Evolutionary conservation across 2,113 vertebrate species (phyloP).

Genomic region (Mesembrinibis cayennensis): DNA sequence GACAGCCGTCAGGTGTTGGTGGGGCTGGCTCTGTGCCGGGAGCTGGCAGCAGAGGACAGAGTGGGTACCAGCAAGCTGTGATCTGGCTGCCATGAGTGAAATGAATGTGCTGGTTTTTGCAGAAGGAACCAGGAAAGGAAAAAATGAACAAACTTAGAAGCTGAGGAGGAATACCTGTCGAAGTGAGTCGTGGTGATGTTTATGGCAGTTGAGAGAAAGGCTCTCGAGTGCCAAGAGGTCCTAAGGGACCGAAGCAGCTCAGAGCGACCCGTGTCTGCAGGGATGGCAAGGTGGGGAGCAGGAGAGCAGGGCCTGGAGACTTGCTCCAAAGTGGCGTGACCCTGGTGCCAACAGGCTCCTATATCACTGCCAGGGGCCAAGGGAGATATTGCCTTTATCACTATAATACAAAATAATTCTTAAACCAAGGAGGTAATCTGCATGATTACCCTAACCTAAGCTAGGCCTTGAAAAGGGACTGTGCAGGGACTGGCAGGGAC

Average conservation of each 20-base stretch:
- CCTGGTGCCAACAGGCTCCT: background rate
- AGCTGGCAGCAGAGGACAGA: accelerated
- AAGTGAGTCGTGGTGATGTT: background rate
- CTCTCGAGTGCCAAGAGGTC: background rate
- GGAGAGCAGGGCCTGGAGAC: background rate
- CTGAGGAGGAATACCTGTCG: background rate
- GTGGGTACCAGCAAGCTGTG: background rate
- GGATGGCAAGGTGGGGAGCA: background rate
- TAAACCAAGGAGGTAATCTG: background rate
- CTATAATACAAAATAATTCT: background rate
- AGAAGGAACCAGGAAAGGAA: background rate
- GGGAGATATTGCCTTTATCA: background rate
- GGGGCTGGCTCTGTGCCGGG: background rate
- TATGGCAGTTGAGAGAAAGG: background rate
- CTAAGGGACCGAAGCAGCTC: background rate
- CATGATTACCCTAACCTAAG: background rate
- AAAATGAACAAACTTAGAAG: background rate
- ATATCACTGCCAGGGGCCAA: background rate
- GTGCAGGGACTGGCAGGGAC: background rate
- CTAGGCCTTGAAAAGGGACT: background rate
- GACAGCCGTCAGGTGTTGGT: accelerated
- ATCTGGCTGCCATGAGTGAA: background rate
- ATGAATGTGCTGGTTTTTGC: background rate
- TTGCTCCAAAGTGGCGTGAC: background rate
- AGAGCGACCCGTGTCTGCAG: background rate